Base-by-base conservation (phyloP, 2,888 invertebrate genomes). In the Leistus spinibarbis region DNA sequence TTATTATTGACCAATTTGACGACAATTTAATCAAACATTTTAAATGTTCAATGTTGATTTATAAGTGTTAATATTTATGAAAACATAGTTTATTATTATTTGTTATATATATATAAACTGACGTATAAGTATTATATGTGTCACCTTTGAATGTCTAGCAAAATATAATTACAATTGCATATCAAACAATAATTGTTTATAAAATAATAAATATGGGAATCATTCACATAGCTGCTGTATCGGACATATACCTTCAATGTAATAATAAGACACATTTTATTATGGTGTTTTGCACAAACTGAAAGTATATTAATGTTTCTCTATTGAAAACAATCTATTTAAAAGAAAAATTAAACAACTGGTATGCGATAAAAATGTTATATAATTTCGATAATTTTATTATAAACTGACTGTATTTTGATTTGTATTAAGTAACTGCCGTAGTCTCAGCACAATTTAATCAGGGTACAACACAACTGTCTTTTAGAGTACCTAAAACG, bases 401-500 rank as follows among this genome's bases (percentile, higher is more conserved):
- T 40, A 40, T 40, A 40, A 40, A 40, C 40, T 40, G 40, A 40
- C 40, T 40, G 9, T 27, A 27, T 27, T 40, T 40, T 22, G 20
- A 10, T 13, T n/a, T 16, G 16, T n/a, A 63, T 20, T 63, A 63
- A 22, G 22, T 63, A 22, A 64, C 67, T 67, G 67, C 60, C 53
- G 66, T 71, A 64, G 56, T 71, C 70, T 67, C 66, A 23, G 70
- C 69, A 66, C 66, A 66, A 40, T 70, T 75, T 77, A 20, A 80
- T 78, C 80, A 80, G 80, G 80, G 80, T 80, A 80, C 77, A 79
- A 79, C 80, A 81, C 81, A 79, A 78, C 73, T 67, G 67, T 73
- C 67, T 67, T 73, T 67, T 73, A 67, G 67, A 73, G 67, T 73
- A 73, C 73, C 73, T 73, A 72, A 60, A 19, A 60, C 60, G 22